phyloP scores from a whole-genome alignment of 2,797 vertebrate genomes.

The Epinephelus awoara region DNA sequence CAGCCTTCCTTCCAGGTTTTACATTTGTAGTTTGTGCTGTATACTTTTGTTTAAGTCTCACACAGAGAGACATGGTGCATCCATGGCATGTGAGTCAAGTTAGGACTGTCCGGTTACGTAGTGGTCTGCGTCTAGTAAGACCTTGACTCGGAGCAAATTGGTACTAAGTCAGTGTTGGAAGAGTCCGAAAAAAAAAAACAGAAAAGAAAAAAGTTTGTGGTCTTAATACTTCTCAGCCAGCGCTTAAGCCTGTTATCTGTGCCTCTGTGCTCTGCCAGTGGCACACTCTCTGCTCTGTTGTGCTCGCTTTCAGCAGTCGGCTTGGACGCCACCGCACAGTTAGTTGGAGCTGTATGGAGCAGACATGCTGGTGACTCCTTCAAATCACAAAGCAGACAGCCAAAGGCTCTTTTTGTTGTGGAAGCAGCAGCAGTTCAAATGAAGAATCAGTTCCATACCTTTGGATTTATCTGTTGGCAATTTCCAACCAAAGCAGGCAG shows the following conservation, averaged over 20 bases:
- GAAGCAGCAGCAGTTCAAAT: constrained; percentile 15
- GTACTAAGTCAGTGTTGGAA: constrained; percentile 34
- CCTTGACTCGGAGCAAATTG: constrained; percentile 42
- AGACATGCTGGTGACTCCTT: constrained; percentile 46
- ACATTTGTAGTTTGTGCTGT: background rate
- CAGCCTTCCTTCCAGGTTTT: no score
- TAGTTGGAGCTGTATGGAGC: constrained; percentile 25
- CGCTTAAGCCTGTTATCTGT: constrained; percentile 71
- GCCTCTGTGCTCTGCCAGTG: constrained; percentile 54
- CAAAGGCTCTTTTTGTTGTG: constrained; percentile 11
- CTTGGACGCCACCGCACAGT: constrained; percentile 33
- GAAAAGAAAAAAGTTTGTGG: constrained; percentile 41
- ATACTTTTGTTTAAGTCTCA: background rate
- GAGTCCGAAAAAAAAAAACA: background rate
- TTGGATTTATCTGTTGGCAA: constrained; percentile 33
- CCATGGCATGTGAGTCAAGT: background rate
- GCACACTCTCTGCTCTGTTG: constrained; percentile 49
- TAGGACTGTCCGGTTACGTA: background rate
- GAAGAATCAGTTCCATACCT: constrained; percentile 12
- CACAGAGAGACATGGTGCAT: background rate
- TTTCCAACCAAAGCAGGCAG: constrained; percentile 21
- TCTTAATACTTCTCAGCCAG: constrained; percentile 49
- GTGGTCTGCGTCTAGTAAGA: background rate
- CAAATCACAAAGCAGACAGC: constrained; percentile 46
- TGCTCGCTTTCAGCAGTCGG: constrained; percentile 49